A percentile compares a stretch with the other conserved stretches of the same genome.
Conservation (phyloP, 2,797 vertebrate genomes). For the Epinephelus coioides region DNA sequence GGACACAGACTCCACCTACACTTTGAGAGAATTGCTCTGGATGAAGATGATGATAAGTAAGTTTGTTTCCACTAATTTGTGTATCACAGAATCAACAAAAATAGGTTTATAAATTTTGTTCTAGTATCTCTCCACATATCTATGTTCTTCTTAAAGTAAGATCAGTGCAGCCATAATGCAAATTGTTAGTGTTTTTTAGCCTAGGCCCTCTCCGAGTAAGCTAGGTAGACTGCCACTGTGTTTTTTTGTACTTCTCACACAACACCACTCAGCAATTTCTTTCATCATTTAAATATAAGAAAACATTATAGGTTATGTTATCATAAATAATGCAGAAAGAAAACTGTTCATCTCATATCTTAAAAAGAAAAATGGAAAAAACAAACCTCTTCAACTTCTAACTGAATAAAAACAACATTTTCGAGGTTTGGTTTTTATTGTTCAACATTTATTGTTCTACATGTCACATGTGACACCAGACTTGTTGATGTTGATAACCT, state of each 20-base stretch:
- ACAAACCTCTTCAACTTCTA: too few species aligned
- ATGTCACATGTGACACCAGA: neutral
- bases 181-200: too few species aligned
- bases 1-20: slow-evolving; percentile 93
- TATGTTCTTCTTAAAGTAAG: too few species aligned
- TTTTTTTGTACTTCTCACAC: too few species aligned
- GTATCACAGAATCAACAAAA: too few species aligned
- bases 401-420: too few species aligned
- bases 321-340: neutral
- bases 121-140: neutral
- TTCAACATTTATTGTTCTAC: too few species aligned
- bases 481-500: neutral
- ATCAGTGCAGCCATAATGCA: too few species aligned
- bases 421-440: too few species aligned
- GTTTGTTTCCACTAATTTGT: slow-evolving; percentile 47
- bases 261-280: too few species aligned
- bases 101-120: neutral
- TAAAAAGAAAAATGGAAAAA: neutral
- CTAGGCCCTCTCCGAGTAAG: too few species aligned
- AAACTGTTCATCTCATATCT: neutral
- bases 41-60: slow-evolving; percentile 94
- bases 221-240: too few species aligned
- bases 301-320: neutral
- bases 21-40: slow-evolving; percentile 93
- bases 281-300: neutral